A percentile compares a stretch with the other conserved stretches of the same genome.
phyloP scores from a whole-genome alignment of 2,797 vertebrate genomes.

The Peromyscus melanophrys region DNA sequence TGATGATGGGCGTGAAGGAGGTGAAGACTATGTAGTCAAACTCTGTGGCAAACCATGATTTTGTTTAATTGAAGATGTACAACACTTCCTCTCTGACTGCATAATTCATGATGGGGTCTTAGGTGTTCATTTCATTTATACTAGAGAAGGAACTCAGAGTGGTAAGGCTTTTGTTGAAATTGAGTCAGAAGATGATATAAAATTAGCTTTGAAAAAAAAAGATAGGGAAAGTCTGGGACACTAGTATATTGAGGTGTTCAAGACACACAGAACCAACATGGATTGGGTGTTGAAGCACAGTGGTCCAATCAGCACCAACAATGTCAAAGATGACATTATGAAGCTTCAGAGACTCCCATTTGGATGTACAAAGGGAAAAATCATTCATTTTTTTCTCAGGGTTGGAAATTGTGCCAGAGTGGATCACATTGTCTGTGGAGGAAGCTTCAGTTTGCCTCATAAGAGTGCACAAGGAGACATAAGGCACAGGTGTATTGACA shows the following conservation, averaged over 20 bases:
- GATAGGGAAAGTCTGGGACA: conserved; percentile 98
- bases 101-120: conserved; percentile 94
- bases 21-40: conserved; percentile 95
- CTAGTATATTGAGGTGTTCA: conserved; percentile 99
- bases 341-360: conserved; percentile 97
- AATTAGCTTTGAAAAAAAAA: conserved; percentile 96
- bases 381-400: conserved; percentile 91
- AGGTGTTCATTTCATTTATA: conserved; percentile 97
- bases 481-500: conserved; percentile 99
- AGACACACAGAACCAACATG: conserved; percentile 99
- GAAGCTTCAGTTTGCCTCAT: conserved; percentile 99
- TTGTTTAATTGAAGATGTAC: conserved; percentile 96
- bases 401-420: not conserved
- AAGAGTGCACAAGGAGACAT: conserved; percentile 99
- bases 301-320: conserved; percentile 97
- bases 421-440: conserved; percentile 99
- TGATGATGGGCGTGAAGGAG: conserved; percentile 89
- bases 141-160: conserved; percentile 96
- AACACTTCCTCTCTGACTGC: conserved; percentile 91
- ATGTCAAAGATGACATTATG: conserved; percentile 95
- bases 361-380: conserved; percentile 99
- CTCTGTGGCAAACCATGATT: conserved; percentile 97
- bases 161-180: conserved; percentile 97
- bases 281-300: conserved; percentile 99
- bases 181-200: conserved; percentile 96